Evolutionary conservation across 2,888 invertebrate genomes (phyloP).

Genomic region (Drosophila rubida): DNA sequence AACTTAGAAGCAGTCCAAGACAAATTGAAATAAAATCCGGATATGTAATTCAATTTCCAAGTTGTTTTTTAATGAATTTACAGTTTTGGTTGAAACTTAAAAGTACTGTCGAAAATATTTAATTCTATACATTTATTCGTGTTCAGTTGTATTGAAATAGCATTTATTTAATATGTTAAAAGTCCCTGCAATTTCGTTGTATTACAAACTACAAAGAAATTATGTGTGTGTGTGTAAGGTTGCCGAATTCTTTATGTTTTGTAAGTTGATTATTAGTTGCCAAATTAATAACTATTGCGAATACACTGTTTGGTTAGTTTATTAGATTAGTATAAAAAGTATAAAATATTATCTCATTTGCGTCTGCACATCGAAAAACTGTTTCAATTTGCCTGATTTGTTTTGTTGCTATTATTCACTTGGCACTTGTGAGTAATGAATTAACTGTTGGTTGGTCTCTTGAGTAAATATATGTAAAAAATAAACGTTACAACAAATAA

Average conservation of each 20-base stretch:
- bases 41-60: constrained; percentile 34
- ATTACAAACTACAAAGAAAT: constrained; percentile 62
- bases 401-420: constrained; percentile 44
- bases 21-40: neutral
- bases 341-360: constrained; percentile 61
- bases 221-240: constrained; percentile 49
- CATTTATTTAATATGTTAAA: constrained; percentile 53
- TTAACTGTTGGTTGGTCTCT: constrained; percentile 64
- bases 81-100: constrained; percentile 37
- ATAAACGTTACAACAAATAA: constrained; percentile 67
- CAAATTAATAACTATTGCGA: constrained; percentile 68
- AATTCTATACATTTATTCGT: constrained; percentile 54
- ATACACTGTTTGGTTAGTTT: constrained; percentile 16
- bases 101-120: constrained; percentile 29
- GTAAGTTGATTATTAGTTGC: constrained; percentile 50
- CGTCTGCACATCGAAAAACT: constrained; percentile 55
- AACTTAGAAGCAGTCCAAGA: neutral
- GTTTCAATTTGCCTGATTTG: constrained; percentile 56
- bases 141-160: constrained; percentile 37
- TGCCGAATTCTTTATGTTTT: constrained; percentile 65
- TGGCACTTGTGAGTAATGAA: constrained; percentile 64
- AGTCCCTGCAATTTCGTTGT: constrained; percentile 84
- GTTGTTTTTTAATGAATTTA: constrained; percentile 38
- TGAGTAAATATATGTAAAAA: constrained; percentile 26
- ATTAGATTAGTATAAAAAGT: constrained; percentile 49